Evolutionary conservation across 30 jellyfish, hydroid and myxozoan genomes (phyloP), one percentile per base, ranked within the genome.

Genomic region (Euphysa ruthae): DNA sequence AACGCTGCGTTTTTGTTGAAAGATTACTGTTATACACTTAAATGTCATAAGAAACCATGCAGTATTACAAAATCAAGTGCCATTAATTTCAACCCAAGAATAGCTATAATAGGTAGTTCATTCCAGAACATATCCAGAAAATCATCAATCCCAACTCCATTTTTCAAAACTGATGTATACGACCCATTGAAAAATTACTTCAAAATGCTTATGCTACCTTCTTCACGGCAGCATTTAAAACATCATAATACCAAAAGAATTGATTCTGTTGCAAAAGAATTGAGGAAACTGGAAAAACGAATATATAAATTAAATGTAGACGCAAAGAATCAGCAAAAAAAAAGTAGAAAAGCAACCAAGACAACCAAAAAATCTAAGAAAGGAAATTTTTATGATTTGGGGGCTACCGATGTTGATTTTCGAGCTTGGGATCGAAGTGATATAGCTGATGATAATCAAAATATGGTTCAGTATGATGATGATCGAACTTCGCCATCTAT

Each of bases 11-110:
- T 85, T 46, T 46, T 85, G 75, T 34, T 85, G 18, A 65, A 69
- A 43, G 61, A 27, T 49, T 75, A 85, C 57, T 85, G 96, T 55
- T 85, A 85, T 61, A 70, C 88, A 24, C 83, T 85, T 8, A 61
- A 73, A 4, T 85, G 96, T 63, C 54, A 43, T 5, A 28, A 50
- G 49, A 72, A 72, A 19, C 78, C 81, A 31, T 85, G 96, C 58
- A 51, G 35, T 23, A 61, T 71, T 27, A 70, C 69, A 13, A 68
- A 63, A 10, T 55, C 63, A 71, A 62, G 60, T 14, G 75, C 50
- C 18, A 42, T 80, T 28, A 30, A 60, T 74, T 84, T 46, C 54
- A 75, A 77, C 4, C 95, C 95, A 33, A 70, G 88, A 34, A 56
- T 84, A 30, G 92, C 91, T 1, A 44, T 84, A 4, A 75, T 84